Percentiles rank a stretch among this genome's conserved stretches.
These are phyloP conservation scores for Petrocephalus microphthalmus DNA, from an alignment of 2,113 vertebrate species.

Conservation along the genomic window DNA sequence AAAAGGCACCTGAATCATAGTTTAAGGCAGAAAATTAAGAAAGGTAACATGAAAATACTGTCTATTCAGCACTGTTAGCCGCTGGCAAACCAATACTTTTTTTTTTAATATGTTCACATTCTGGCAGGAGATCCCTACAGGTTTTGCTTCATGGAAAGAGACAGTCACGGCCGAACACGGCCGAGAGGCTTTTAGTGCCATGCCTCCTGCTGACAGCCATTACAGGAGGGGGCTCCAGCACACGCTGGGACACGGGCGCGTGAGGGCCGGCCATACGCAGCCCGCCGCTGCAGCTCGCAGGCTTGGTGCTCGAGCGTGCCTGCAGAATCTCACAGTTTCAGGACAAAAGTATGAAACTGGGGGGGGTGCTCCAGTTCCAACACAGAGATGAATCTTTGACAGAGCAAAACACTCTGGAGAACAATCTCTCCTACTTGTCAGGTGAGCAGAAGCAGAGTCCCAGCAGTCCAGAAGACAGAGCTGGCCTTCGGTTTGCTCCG, in stretches of 20 bases:
- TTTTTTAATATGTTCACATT: neutral
- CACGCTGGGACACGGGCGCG: neutral
- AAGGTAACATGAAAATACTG: neutral
- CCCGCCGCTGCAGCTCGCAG: neutral
- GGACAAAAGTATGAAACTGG: neutral
- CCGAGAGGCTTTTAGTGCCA: neutral
- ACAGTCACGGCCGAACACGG: neutral
- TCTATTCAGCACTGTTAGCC: neutral
- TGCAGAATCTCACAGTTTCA: slow-evolving; percentile 16
- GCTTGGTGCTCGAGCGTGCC: neutral
- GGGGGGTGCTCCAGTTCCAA: neutral
- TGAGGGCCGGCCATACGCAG: no score
- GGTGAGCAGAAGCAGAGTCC: neutral
- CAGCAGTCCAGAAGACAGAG: neutral
- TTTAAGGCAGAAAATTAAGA: neutral
- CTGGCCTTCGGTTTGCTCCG: neutral
- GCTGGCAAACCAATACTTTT: neutral
- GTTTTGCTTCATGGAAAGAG: neutral
- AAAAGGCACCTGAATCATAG: neutral
- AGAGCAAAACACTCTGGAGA: neutral
- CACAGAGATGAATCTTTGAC: neutral
- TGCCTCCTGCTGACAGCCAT: neutral
- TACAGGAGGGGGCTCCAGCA: neutral
- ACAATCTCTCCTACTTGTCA: neutral
- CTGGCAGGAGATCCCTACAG: neutral